Evolutionary conservation across 2,888 invertebrate genomes (phyloP), one percentile per base, ranked within the genome.

Genomic region (Lasioglossum marginatum): DNA sequence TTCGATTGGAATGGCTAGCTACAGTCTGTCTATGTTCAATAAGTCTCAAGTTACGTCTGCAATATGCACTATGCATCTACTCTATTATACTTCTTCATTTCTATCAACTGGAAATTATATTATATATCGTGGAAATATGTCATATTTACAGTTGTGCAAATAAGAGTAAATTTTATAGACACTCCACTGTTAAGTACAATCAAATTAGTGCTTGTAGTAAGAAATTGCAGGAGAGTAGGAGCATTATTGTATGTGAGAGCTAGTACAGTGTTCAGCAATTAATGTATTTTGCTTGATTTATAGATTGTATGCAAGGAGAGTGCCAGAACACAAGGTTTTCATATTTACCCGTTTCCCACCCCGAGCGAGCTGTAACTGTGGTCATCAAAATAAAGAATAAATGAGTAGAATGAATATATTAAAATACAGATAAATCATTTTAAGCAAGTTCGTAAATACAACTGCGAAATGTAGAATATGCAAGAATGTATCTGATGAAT

Each of bases 271-370:
- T 81, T 81, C 85, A 82, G 77, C 73, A 83, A 83, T 73, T 81
- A 88, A 83, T 84, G 76, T n/a, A 71, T 85, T 78, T 85, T 31
- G 81, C 78, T 83, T 60, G 77, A 85, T 72, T 72, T 81, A 34
- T 48, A 86, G 70, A 81, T 76, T 75, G 76, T 90, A 91, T 91
- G 89, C 88, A 91, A 87, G 86, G 86, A 89, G 89, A 92, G 68
- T 74, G 79, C 88, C 90, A 90, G 91, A 83, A 91, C 89, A 91
- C 90, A 91, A 83, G 77, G 70, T 86, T 88, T 90, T 91, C 92
- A 96, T 96, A 96, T 96, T 96, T 96, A 96, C 96, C 96, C 96
- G 95, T 95, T 95, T 96, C 95, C 96, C 95, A 95, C 96, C 96
- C 94, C 96, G 96, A 94, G 96, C 96, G 92, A 96, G 95, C 95